Percentiles rank a stretch among this genome's conserved stretches.
phyloP scores from a whole-genome alignment of 1,140 invertebrate genomes.

The Drosophila biarmipes region DNA sequence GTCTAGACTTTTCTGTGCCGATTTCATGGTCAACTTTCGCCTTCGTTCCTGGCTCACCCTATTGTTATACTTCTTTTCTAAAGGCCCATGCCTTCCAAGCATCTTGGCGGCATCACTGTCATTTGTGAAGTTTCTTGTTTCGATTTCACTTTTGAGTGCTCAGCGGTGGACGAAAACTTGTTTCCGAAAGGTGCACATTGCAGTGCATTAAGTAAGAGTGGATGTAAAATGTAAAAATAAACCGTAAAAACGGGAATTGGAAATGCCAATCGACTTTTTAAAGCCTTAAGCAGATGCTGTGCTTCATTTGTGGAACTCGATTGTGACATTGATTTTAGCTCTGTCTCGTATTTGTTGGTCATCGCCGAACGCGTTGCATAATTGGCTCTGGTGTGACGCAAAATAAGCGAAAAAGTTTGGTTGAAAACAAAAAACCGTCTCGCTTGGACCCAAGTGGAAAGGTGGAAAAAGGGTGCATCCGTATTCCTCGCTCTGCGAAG shows the following conservation, averaged over 20 bases:
- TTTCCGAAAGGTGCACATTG: constrained; percentile 46
- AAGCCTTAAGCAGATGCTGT: constrained; percentile 15
- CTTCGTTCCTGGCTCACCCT: constrained; percentile 29
- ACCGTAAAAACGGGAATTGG: constrained; percentile 35
- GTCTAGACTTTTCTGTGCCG: constrained; percentile 27
- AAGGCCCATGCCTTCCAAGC: constrained; percentile 20
- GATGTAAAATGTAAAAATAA: constrained; percentile 41
- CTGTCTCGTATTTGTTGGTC: constrained; percentile 12
- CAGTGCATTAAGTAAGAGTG: constrained; percentile 69
- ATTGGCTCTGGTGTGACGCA: constrained; percentile 42
- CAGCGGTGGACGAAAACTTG: constrained; percentile 39
- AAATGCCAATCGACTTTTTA: constrained; percentile 25
- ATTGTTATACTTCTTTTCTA: constrained; percentile 1
- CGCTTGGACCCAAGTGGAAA: too few relatives aligned
- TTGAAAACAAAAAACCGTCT: constrained; percentile 10
- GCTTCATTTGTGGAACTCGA: constrained; percentile 66
- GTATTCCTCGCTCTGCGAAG: background rate
- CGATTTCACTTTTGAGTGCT: constrained; percentile 72
- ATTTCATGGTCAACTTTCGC: constrained; percentile 69
- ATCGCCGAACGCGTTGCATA: constrained; percentile 31
- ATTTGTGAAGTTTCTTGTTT: constrained; percentile 55
- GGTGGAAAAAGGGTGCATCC: constrained; percentile 9
- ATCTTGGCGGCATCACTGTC: constrained; percentile 25
- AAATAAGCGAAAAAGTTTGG: constrained; percentile 31
- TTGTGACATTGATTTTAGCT: constrained; percentile 65